These are phyloP conservation scores for Babylonia areolata DNA, from an alignment of 1,140 invertebrate genomes.

Conservation along the genomic window DNA sequence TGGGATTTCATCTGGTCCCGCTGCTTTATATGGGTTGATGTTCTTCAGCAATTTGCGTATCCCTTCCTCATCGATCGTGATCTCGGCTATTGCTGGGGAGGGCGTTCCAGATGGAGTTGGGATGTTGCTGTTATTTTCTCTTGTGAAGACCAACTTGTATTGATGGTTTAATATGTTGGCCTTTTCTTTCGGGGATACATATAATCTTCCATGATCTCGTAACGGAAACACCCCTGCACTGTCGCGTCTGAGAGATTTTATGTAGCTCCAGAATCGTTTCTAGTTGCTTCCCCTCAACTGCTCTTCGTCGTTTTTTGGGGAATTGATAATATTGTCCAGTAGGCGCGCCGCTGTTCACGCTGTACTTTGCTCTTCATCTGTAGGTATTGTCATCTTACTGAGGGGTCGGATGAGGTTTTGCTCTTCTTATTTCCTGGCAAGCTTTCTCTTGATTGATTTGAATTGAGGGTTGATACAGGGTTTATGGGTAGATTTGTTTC, in stretches of 20 bases:
- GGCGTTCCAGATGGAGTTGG: neutral
- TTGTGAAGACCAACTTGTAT: conserved; percentile 49
- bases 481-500: neutral
- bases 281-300: conserved; percentile 43
- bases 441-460: no score
- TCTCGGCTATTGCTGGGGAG: neutral
- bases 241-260: conserved; percentile 51
- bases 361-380: conserved; percentile 43
- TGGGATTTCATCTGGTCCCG: neutral
- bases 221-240: conserved; percentile 50
- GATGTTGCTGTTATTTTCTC: neutral
- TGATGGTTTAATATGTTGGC: conserved; percentile 44
- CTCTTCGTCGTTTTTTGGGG: conserved; percentile 5
- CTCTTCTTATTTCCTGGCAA: neutral
- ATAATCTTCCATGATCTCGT: conserved; percentile 36
- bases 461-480: neutral
- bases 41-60: neutral
- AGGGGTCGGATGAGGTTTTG: neutral
- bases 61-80: neutral
- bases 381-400: conserved; percentile 43
- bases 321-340: neutral
- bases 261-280: conserved; percentile 53
- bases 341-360: conserved; percentile 48
- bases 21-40: neutral
- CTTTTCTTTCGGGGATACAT: conserved; percentile 43